Evolutionary conservation across 1,140 invertebrate genomes (phyloP).

Genomic region (Daktulosphaira vitifoliae): DNA sequence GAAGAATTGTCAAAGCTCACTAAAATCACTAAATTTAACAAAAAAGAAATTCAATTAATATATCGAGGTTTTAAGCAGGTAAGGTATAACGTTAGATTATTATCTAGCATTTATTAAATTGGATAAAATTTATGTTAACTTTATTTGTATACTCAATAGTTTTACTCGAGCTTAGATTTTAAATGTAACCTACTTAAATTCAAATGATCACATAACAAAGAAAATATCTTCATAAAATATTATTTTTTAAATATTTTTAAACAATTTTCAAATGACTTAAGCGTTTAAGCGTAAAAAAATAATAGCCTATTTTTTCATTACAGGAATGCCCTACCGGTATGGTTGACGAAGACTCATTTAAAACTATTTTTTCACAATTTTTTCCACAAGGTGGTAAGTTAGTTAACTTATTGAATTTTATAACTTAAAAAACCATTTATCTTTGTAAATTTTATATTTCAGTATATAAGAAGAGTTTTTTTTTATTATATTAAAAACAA

Average conservation of each 20-base stretch:
- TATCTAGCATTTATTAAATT: too few relatives aligned
- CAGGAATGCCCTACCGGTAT: conserved; percentile 86
- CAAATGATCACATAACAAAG: too few relatives aligned
- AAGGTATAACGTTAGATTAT: conserved; percentile 18
- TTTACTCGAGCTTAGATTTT: too few relatives aligned
- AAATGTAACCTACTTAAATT: too few relatives aligned
- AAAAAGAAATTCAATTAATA: conserved; percentile 85
- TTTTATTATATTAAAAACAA: too few relatives aligned
- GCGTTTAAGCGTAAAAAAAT: background rate
- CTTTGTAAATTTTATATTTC: too few relatives aligned
- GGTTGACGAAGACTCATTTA: conserved; percentile 85
- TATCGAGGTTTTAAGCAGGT: conserved; percentile 89
- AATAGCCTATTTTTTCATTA: conserved; percentile 37
- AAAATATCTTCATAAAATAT: too few relatives aligned
- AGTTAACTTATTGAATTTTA: too few relatives aligned
- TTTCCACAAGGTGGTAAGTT: conserved; percentile 84
- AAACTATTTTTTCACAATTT: conserved; percentile 85
- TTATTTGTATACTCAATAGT: too few relatives aligned
- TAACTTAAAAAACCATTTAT: too few relatives aligned
- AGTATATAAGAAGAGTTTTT: too few relatives aligned
- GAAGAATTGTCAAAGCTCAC: conserved; percentile 74
- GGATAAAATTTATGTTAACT: too few relatives aligned
- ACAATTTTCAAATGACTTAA: background rate
- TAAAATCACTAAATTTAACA: conserved; percentile 72
- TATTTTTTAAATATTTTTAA: background rate